Evolutionary conservation across 1,140 invertebrate genomes (phyloP).

Genomic region (Sesamia nonagrioides): DNA sequence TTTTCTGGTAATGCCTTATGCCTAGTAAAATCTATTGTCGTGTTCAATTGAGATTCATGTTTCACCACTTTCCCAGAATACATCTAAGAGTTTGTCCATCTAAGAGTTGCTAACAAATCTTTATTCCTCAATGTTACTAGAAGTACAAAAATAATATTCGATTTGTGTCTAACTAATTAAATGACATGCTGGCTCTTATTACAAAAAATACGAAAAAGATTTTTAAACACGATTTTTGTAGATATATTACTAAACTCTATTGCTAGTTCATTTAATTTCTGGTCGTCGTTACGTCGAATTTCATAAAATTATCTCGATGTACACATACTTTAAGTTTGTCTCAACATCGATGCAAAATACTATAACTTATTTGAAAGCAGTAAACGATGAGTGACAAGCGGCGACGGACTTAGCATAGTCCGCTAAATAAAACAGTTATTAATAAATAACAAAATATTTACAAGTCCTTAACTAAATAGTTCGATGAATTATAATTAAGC

Average conservation of each 20-base stretch:
- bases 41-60: background rate
- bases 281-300: too few relatives aligned
- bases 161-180: constrained; percentile 5
- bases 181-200: constrained; percentile 18
- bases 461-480: constrained; percentile 39
- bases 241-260: too few relatives aligned
- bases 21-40: too few relatives aligned
- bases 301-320: too few relatives aligned
- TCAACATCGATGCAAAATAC: too few relatives aligned
- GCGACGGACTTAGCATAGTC: constrained; percentile 11
- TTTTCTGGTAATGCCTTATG: too few relatives aligned
- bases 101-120: background rate
- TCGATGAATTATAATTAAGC: constrained; percentile 40
- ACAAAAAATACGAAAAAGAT: background rate
- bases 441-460: constrained; percentile 44
- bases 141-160: constrained; percentile 15
- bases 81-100: too few relatives aligned
- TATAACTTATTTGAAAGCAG: background rate
- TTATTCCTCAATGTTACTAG: background rate
- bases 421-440: constrained; percentile 35
- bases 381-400: background rate
- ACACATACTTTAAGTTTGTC: too few relatives aligned
- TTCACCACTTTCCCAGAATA: background rate
- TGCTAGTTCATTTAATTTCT: too few relatives aligned
- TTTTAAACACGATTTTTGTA: background rate